Conservation (phyloP, 2,113 vertebrate species). For the Siniperca knerii region DNA sequence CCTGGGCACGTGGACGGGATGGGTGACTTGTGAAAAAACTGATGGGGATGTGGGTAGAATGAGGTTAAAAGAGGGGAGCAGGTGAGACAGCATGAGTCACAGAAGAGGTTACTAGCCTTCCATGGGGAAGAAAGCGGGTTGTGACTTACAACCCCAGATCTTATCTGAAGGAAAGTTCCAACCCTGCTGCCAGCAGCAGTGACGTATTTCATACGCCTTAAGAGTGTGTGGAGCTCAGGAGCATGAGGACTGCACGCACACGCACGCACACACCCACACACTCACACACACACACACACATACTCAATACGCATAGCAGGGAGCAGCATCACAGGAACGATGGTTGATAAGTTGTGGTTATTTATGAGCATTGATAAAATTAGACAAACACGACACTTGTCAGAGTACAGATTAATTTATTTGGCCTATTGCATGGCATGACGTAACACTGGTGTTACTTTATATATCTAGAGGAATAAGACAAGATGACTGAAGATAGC, state of each 20-base stretch:
- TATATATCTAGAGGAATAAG: neutral
- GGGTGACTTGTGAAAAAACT: conserved; percentile 8
- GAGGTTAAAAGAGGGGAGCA: conserved; percentile 25
- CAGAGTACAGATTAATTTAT: conserved; percentile 18
- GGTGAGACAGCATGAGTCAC: conserved; percentile 26
- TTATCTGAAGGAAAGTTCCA: conserved; percentile 50
- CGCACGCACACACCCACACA: conserved; percentile 23
- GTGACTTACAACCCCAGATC: conserved; percentile 22
- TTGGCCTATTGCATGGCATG: conserved; percentile 2
- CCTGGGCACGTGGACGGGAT: neutral
- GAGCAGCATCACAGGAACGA: neutral
- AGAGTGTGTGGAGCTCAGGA: neutral
- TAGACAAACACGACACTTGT: conserved; percentile 11
- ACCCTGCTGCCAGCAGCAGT: conserved; percentile 18
- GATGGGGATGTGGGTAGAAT: neutral
- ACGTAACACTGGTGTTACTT: conserved; percentile 15
- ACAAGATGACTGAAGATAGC: conserved; percentile 3
- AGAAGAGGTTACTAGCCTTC: conserved; percentile 2
- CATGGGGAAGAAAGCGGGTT: neutral
- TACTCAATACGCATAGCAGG: neutral
- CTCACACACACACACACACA: conserved; percentile 27
- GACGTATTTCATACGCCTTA: conserved; percentile 7
- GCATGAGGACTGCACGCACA: conserved; percentile 11
- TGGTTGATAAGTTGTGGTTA: conserved; percentile 21
- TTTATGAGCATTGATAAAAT: conserved; percentile 39